Evolutionary conservation across 2,888 invertebrate genomes (phyloP).

Genomic region (Anthrax anthrax): DNA sequence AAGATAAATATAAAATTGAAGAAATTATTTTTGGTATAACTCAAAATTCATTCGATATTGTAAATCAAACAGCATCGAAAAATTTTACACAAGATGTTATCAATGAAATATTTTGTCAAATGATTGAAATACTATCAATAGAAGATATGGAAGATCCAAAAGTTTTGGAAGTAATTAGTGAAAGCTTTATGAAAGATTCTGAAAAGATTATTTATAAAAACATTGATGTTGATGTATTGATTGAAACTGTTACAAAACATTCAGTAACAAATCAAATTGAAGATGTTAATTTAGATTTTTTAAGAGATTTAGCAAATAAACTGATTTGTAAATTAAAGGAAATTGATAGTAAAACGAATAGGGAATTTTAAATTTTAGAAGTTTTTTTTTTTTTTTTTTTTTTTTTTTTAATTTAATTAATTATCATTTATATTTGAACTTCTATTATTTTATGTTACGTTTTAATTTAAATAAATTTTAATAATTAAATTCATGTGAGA

Average conservation of each 20-base stretch:
- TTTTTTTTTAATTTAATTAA: too few relatives aligned
- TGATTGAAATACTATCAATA: constrained; percentile 11
- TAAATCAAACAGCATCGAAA: background rate
- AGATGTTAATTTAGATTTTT: constrained; percentile 18
- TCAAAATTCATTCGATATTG: constrained; percentile 7
- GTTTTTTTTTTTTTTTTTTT: too few relatives aligned
- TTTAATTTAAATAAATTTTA: too few relatives aligned
- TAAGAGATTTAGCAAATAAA: constrained; percentile 3
- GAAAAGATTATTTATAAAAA: constrained; percentile 22
- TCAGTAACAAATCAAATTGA: constrained; percentile 26
- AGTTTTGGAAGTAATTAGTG: constrained; percentile 14
- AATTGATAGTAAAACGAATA: too few relatives aligned
- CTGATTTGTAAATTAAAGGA: background rate
- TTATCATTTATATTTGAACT: too few relatives aligned
- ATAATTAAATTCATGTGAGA: too few relatives aligned
- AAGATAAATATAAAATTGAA: constrained; percentile 23
- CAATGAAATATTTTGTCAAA: constrained; percentile 8
- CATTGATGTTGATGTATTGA: constrained; percentile 22
- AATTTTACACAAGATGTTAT: constrained; percentile 9
- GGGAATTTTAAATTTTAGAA: too few relatives aligned
- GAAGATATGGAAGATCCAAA: constrained; percentile 6
- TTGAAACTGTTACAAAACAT: constrained; percentile 18
- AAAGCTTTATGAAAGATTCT: constrained; percentile 20
- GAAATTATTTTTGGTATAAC: constrained; percentile 14
- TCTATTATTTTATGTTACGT: too few relatives aligned